Evolutionary conservation across 2,797 vertebrate species (phyloP), one percentile per base, ranked within the genome.

Genomic region (Momotus momota): DNA sequence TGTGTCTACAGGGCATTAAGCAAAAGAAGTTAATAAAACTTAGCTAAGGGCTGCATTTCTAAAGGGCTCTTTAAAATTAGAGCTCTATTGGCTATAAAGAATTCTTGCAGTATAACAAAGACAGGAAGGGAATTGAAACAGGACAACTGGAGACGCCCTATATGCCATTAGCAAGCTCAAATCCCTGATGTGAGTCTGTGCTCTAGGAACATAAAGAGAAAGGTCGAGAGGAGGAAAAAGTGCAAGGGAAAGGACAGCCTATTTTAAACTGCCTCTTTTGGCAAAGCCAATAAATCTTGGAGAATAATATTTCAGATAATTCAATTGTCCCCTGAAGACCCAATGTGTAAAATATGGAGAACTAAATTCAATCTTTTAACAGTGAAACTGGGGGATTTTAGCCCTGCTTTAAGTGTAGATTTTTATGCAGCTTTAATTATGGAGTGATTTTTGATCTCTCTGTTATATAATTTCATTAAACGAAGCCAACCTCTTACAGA

Each of bases 221-320:
- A 81, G 70, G 82, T 90, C 43, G 10, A 90, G 81, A 94, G 70
- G 27, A 95, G 38, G 73, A 89, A 79, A 74, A 86, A 74, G 79
- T 1, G 0, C 61, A 89, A 84, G 41, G 67, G 70, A 96, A 82
- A 93, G 81, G 77, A 86, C 55, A 93, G 51, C 46, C 94, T 83
- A 89, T 95, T 95, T 95, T 88, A 94, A 94, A 86, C 71, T 64
- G 48, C 57, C 95, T 94, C 80, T 93, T 95, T 92, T 81, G 41
- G 83, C 88, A 96, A 95, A 91, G 80, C 64, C n/a, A 93, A 90
- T 95, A 93, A 90, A 94, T 97, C 86, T 94, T 80, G 64, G 55
- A 95, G 66, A 96, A 93, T 87, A 94, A 88, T 75, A 80, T 89
- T 88, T 86, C 61, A 89, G 92, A 86, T 88, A 94, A 96, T 91